Conservation (phyloP, 2,888 invertebrate species). For the Lissonota sp. region DNA sequence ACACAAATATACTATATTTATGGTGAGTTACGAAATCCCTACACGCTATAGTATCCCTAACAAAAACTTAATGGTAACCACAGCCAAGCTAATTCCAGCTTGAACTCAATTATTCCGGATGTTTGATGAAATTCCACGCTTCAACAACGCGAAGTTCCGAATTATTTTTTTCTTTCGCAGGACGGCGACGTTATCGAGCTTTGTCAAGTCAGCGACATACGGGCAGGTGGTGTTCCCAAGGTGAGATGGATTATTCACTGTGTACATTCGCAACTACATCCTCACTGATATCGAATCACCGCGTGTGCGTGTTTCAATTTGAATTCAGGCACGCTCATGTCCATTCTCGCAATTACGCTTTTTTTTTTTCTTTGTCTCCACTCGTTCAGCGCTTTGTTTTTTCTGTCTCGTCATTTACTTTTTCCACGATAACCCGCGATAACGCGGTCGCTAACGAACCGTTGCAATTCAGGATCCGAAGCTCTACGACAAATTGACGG, state of each 20-base stretch:
- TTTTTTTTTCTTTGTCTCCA: too few species aligned
- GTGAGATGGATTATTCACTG: conserved; percentile 84
- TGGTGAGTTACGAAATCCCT: too few species aligned
- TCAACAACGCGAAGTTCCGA: background rate
- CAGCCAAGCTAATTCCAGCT: too few species aligned
- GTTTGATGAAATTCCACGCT: too few species aligned
- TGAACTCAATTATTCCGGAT: too few species aligned
- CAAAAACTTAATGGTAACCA: too few species aligned
- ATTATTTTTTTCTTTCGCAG: conserved; percentile 85
- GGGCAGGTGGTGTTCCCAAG: conserved; percentile 96
- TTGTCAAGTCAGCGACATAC: conserved; percentile 98
- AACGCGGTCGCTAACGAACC: too few species aligned
- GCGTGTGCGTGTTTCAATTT: too few species aligned
- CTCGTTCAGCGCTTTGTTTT: background rate
- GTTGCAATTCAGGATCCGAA: conserved; percentile 89
- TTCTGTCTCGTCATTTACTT: background rate
- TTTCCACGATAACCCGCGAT: background rate
- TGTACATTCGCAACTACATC: background rate
- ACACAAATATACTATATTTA: too few species aligned
- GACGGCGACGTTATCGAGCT: conserved; percentile 99
- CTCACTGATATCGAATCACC: background rate
- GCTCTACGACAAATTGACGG: conserved; percentile 89
- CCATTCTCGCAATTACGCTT: too few species aligned
- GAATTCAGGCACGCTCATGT: too few species aligned
- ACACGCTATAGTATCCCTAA: too few species aligned